Conservation (phyloP, 2,888 invertebrate genomes). For the Lepidochrysops patricia region DNA sequence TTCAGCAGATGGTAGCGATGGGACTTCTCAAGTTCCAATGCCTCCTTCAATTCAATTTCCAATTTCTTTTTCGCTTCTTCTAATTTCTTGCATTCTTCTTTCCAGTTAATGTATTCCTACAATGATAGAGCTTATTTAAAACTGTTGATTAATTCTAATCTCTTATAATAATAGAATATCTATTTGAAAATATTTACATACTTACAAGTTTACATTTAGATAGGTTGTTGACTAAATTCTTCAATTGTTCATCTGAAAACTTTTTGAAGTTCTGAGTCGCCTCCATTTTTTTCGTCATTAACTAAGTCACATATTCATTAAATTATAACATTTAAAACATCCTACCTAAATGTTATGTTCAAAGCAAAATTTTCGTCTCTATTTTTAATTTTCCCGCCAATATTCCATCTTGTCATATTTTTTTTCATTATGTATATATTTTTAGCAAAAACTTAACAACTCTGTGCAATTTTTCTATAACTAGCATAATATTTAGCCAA, state of each 20-base stretch:
- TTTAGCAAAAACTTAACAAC: too few species aligned
- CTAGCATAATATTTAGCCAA: too few species aligned
- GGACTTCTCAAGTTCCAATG: constrained; percentile 56
- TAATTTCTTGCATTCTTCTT: constrained; percentile 47
- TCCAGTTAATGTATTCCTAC: constrained; percentile 47
- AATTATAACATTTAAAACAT: too few species aligned
- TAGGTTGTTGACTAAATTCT: constrained; percentile 44
- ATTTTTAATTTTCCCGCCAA: not conserved
- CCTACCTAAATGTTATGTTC: not conserved
- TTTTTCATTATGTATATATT: not conserved
- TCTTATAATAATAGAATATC: too few species aligned
- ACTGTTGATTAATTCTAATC: too few species aligned
- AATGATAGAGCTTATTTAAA: too few species aligned
- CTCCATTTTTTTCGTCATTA: constrained; percentile 27
- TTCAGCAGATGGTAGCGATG: constrained; percentile 56
- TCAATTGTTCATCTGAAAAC: constrained; percentile 36
- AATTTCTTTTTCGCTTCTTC: constrained; percentile 48
- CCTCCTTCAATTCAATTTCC: constrained; percentile 49
- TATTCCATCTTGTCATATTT: not conserved
- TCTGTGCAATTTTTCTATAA: too few species aligned
- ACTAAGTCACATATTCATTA: not conserved
- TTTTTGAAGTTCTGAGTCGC: constrained; percentile 27
- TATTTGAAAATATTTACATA: not conserved
- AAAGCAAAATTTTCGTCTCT: too few species aligned
- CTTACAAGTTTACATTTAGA: constrained; percentile 55